phyloP scores from a whole-genome alignment of 2,888 invertebrate genomes.

The Acanthosepion esculentum region DNA sequence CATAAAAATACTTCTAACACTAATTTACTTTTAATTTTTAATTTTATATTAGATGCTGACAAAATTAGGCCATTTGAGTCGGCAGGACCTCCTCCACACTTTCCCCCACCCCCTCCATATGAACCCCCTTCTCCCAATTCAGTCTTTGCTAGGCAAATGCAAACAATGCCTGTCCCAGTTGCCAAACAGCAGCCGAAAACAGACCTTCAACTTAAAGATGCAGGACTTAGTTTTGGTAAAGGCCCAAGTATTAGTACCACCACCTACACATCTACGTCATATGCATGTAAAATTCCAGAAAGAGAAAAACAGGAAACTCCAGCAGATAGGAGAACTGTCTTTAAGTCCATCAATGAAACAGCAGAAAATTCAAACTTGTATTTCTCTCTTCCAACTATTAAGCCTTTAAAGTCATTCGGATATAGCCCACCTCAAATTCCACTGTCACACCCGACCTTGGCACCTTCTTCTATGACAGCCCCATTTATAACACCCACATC shows the following conservation, averaged over 20 bases:
- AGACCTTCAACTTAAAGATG: not conserved
- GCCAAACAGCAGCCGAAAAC: not conserved
- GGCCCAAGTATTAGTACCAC: not conserved
- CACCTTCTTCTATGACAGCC: not conserved
- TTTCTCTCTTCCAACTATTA: slow-evolving; percentile 36
- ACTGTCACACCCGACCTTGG: not conserved
- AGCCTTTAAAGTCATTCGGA: slow-evolving; percentile 34
- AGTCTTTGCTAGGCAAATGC: not conserved
- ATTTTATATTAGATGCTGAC: slow-evolving; percentile 37
- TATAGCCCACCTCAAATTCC: not conserved
- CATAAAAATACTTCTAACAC: not conserved
- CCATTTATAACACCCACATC: not conserved
- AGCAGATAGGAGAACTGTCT: not conserved
- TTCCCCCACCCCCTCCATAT: not conserved
- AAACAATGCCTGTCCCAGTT: not conserved
- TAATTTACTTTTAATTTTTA: slow-evolving; percentile 23
- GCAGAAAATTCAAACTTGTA: not conserved
- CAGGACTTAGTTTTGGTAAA: not conserved
- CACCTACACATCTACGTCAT: not conserved
- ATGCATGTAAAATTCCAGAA: not conserved
- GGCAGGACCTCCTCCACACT: not conserved
- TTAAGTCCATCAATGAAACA: not conserved
- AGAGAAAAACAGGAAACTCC: not conserved
- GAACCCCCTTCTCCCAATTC: not conserved
- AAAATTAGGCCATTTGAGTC: not conserved